Conservation (phyloP, 2,888 invertebrate species). For the Tigriopus californicus region DNA sequence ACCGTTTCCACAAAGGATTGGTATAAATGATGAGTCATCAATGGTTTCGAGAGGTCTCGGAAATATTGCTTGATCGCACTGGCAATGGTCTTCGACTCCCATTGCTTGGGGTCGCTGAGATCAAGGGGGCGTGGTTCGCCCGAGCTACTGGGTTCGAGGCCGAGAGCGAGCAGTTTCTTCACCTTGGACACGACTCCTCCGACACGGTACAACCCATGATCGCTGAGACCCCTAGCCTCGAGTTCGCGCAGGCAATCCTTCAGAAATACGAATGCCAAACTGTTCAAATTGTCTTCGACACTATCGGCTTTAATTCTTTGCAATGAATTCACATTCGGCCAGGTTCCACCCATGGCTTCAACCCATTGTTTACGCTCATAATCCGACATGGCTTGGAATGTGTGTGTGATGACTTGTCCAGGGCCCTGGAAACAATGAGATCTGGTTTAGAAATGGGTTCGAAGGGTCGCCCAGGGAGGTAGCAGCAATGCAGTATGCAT, state of each 20-base stretch:
- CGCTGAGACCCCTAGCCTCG: constrained; percentile 48
- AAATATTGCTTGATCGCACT: constrained; percentile 91
- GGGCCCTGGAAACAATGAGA: too few species aligned
- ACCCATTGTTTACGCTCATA: constrained; percentile 75
- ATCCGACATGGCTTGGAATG: constrained; percentile 73
- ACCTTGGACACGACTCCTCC: constrained; percentile 91
- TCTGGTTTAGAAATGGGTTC: too few species aligned
- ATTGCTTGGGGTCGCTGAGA: constrained; percentile 57
- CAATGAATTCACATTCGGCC: constrained; percentile 7
- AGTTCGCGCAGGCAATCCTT: constrained; percentile 37
- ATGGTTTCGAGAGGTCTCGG: constrained; percentile 78
- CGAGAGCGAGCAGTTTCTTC: constrained; percentile 51
- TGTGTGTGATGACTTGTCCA: not conserved
- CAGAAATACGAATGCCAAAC: constrained; percentile 6
- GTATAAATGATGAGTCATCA: constrained; percentile 84
- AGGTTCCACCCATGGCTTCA: constrained; percentile 71
- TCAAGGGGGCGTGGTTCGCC: constrained; percentile 46
- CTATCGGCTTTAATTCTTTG: constrained; percentile 5
- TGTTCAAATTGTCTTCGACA: constrained; percentile 14
- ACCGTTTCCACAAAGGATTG: constrained; percentile 76
- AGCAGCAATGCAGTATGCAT: too few species aligned
- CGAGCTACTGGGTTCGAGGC: constrained; percentile 41
- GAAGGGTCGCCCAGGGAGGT: too few species aligned
- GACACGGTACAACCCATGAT: constrained; percentile 83
- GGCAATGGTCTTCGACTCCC: constrained; percentile 93